These are phyloP conservation scores for Rhabdornis inornatus DNA, from an alignment of 2,113 vertebrate species.

Conservation along the genomic window DNA sequence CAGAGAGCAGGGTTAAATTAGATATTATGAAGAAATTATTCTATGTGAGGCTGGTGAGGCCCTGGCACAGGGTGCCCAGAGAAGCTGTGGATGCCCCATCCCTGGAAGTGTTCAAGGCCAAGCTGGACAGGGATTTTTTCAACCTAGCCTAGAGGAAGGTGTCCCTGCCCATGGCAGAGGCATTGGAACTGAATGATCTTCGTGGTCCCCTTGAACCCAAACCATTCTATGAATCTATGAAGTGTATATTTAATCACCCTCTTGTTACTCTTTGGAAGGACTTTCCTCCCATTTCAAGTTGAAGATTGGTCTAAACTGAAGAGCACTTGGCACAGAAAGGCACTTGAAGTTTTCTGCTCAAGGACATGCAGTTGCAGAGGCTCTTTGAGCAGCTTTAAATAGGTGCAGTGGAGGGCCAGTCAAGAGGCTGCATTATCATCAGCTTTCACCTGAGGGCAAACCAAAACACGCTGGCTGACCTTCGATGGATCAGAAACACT, in stretches of 20 bases:
- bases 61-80: neutral
- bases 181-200: neutral
- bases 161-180: neutral
- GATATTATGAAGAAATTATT: neutral
- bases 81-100: neutral
- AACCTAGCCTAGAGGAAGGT: neutral
- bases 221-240: neutral
- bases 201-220: neutral
- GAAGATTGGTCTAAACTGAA: neutral
- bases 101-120: neutral
- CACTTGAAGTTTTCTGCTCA: neutral
- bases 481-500: neutral
- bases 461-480: neutral
- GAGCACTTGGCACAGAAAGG: neutral
- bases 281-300: neutral
- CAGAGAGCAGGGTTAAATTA: neutral
- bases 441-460: slow-evolving; percentile 1
- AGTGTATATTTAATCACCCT: neutral
- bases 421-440: neutral
- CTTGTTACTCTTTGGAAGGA: neutral
- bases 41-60: neutral
- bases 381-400: neutral
- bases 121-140: neutral
- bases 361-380: neutral
- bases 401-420: neutral